Conservation (phyloP, 2,888 invertebrate genomes). For the Physocephala rufipes region DNA sequence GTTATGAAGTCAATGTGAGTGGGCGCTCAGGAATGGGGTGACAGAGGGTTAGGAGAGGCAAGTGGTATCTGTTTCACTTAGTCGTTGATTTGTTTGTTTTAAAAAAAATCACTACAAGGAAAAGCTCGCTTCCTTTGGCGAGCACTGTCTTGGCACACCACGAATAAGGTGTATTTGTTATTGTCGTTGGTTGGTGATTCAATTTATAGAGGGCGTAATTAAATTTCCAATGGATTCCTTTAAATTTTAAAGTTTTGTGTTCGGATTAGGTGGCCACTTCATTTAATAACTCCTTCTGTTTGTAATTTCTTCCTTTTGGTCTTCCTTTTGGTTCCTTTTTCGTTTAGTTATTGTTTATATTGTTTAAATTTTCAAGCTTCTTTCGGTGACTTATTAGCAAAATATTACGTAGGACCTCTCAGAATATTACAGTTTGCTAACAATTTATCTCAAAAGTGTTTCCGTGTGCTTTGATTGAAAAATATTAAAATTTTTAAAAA, state of each 20-base stretch:
- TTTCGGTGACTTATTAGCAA: too few species aligned
- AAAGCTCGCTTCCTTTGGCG: not conserved
- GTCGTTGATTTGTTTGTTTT: not conserved
- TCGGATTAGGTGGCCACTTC: too few species aligned
- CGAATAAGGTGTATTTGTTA: conserved; percentile 12
- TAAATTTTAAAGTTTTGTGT: not conserved
- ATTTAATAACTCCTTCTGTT: too few species aligned
- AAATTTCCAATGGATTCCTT: not conserved
- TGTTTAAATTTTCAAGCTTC: too few species aligned
- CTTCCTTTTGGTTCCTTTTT: too few species aligned
- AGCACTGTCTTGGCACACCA: not conserved
- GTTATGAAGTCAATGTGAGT: not conserved
- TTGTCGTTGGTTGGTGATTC: conserved; percentile 10
- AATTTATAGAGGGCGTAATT: conserved; percentile 20
- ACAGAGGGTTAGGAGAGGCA: not conserved
- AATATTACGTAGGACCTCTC: too few species aligned
- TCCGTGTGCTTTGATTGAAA: too few species aligned
- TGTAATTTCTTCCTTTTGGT: too few species aligned
- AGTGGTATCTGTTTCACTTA: not conserved
- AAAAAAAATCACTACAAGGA: conserved; percentile 25
- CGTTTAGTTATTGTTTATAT: too few species aligned
- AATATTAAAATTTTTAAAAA: too few species aligned
- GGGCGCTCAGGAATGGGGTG: not conserved
- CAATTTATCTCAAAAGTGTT: too few species aligned
- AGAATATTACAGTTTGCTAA: too few species aligned